Base-by-base conservation (phyloP, 2,888 invertebrate genomes). In the Chalcosyrphus nemorum region DNA sequence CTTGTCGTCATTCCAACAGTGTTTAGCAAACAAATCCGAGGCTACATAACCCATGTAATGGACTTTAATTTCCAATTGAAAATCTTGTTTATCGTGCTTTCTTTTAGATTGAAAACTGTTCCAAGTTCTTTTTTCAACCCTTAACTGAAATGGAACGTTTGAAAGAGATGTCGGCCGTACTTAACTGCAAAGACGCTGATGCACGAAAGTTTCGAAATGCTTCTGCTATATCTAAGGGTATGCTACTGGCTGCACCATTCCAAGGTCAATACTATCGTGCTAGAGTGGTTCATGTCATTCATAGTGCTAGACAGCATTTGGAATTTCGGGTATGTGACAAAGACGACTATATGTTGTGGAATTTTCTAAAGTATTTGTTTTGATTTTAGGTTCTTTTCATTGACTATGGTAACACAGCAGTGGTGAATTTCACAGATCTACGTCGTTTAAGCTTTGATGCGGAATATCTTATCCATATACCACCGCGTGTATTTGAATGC, bases 401-500 rank as follows among this genome's bases (percentile, higher is more conserved):
- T 61, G 98, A 98, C 92, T 95, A 93, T 90, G 98, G 98, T 13
- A 94, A 94, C 87, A 92, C 89, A 15, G 93, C 91, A 0, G 90
- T 92, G 45, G 91, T 95, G 32, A 88, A 89, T 61, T 86, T 89
- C 61, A 88, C 91, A 57, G 92, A 92, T 75, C 86, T 95, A 43
- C 93, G 92, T 63, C 88, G 91, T 0, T 87, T 93, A 50, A 86
- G 89, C 0, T 75, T 77, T 3, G 84, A 86, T 70, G 82, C 89
- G 0, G 63, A 87, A 2, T 82, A 88, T 2, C 72, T 88, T 9
- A 27, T 77, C 1, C 89, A 90, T 24, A 88, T 89, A 47, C 93
- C 94, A 29, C 94, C 95, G 41, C 91, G 94, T 21, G 95, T 95
- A 13, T 93, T 96, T 87, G 94, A 95, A 89, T 97, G 96, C 89